These are phyloP conservation scores for Centropus unirufus DNA, from an alignment of 2,113 vertebrate genomes.

Conservation along the genomic window DNA sequence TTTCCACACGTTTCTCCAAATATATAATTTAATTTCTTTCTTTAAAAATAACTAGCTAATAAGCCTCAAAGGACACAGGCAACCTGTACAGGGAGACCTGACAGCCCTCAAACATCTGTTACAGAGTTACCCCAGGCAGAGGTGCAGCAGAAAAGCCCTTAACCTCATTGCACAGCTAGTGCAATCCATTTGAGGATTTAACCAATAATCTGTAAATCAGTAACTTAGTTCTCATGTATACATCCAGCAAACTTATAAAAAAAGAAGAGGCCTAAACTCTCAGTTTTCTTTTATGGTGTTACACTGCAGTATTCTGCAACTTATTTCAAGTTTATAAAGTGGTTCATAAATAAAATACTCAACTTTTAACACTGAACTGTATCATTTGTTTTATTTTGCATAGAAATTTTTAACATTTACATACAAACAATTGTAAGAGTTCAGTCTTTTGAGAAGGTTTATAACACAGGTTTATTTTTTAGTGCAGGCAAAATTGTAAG, in stretches of 20 bases:
- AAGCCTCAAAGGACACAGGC: neutral
- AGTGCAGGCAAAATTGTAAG: conserved; percentile 27
- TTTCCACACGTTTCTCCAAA: neutral
- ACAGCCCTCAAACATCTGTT: neutral
- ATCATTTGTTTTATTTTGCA: neutral
- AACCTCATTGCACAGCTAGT: neutral
- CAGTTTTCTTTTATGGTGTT: neutral
- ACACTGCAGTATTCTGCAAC: neutral
- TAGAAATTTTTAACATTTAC: neutral
- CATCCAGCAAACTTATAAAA: neutral
- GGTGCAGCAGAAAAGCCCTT: neutral
- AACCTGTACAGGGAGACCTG: neutral
- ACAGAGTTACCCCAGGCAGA: neutral
- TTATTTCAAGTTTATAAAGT: neutral
- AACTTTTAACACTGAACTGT: neutral
- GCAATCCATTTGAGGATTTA: neutral
- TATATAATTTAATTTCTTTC: neutral
- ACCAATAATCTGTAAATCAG: neutral
- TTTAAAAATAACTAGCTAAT: neutral
- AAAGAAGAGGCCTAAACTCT: neutral
- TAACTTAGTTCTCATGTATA: neutral
- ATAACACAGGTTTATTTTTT: neutral
- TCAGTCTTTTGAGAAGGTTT: neutral
- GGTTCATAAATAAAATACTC: neutral
- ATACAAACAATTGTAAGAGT: neutral